A percentile compares a stretch with the other conserved stretches of the same genome.
Evolutionary conservation across 2,113 vertebrate species (phyloP).

Genomic region (Petrocephalus microphthalmus): DNA sequence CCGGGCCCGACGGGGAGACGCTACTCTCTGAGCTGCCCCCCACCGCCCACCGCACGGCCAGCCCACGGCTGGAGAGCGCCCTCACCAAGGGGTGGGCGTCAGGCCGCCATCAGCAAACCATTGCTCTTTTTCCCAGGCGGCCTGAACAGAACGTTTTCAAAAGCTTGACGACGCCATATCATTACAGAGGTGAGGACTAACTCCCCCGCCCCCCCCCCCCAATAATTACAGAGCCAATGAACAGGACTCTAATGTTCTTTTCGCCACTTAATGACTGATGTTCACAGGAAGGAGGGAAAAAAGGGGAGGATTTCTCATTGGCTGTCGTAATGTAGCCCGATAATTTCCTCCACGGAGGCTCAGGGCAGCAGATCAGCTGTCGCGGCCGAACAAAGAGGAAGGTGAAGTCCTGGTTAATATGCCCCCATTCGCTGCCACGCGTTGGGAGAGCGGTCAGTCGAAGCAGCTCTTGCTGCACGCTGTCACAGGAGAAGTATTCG

Average conservation of each 20-base stretch:
- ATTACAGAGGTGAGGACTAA: background rate
- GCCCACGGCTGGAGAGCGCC: background rate
- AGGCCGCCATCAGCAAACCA: background rate
- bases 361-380: background rate
- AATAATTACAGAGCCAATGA: background rate
- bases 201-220: background rate
- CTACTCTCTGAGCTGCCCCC: background rate
- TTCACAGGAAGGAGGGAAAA: background rate
- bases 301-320: background rate
- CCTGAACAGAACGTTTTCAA: background rate
- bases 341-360: background rate
- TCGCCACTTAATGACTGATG: background rate
- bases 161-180: background rate
- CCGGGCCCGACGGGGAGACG: background rate
- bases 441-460: background rate
- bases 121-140: background rate
- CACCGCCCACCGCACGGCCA: background rate
- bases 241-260: background rate
- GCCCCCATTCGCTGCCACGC: background rate
- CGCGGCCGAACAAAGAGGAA: background rate
- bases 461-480: background rate
- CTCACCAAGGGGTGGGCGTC: background rate
- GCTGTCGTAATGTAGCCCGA: background rate
- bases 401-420: background rate
- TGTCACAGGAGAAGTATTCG: background rate